These are phyloP conservation scores for Lepidothrix coronata DNA, from an alignment of 2,113 vertebrate genomes.

Conservation along the genomic window DNA sequence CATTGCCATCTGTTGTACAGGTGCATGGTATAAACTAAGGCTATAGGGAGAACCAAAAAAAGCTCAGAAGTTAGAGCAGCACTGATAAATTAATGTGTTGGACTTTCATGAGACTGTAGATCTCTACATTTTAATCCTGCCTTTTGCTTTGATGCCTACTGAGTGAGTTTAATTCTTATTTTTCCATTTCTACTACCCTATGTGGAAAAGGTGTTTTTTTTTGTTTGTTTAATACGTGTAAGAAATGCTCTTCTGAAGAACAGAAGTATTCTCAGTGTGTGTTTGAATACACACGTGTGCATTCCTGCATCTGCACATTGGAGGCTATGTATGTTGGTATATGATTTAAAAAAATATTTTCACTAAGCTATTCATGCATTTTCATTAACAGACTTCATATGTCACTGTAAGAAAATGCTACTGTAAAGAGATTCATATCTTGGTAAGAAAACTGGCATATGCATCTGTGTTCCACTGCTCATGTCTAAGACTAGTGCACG, in stretches of 20 bases:
- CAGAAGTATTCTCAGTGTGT: not conserved
- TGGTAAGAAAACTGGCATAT: not conserved
- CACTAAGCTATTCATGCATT: rapidly evolving
- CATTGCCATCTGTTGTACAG: not conserved
- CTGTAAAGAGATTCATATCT: not conserved
- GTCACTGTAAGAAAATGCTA: not conserved
- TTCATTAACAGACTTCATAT: not conserved
- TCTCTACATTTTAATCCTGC: not conserved
- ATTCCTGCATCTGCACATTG: not conserved
- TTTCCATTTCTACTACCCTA: not conserved
- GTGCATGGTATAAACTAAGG: not conserved
- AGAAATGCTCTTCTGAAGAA: not conserved
- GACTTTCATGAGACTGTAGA: not conserved
- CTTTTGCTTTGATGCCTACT: not conserved
- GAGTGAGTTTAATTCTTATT: not conserved
- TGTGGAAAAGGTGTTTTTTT: not conserved
- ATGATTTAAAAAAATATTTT: not conserved
- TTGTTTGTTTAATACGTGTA: not conserved
- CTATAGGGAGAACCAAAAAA: not conserved
- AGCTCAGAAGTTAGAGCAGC: not conserved
- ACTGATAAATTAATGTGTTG: not conserved
- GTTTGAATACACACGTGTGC: not conserved
- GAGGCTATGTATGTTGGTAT: not conserved
- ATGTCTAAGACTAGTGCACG: not conserved
- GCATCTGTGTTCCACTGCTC: not conserved